Conservation (phyloP, 2,113 vertebrate genomes). For the Poecilia latipinna region DNA sequence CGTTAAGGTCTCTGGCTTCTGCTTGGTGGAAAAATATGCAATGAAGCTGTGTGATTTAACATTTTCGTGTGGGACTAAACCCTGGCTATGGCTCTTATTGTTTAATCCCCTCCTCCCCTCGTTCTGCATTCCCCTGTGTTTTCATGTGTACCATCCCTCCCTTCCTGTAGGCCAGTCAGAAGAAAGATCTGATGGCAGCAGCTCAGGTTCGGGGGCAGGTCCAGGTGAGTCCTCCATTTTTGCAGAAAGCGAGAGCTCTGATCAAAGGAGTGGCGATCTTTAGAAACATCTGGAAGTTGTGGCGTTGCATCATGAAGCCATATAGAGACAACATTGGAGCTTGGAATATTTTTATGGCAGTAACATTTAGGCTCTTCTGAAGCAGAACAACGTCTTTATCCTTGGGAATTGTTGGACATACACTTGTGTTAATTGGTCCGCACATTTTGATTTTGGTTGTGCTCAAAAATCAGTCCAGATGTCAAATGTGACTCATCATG, state of each 20-base stretch:
- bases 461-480: not conserved
- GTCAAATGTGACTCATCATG: not conserved
- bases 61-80: slow-evolving; percentile 61
- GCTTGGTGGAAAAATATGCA: slow-evolving; percentile 4
- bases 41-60: slow-evolving; percentile 36
- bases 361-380: not conserved
- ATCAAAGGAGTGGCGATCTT: slow-evolving; percentile 23
- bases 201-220: slow-evolving; percentile 79
- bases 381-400: not conserved
- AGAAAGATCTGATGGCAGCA: slow-evolving; percentile 81
- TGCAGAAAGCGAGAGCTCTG: slow-evolving; percentile 41
- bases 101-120: slow-evolving; percentile 47
- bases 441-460: not conserved
- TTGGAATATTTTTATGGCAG: not conserved
- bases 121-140: slow-evolving; percentile 62
- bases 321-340: not conserved
- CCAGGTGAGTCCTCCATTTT: slow-evolving; percentile 81
- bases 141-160: slow-evolving; percentile 78
- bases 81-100: slow-evolving; percentile 62
- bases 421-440: not conserved
- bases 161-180: slow-evolving; percentile 84
- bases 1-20: slow-evolving; percentile 60
- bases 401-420: not conserved
- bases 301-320: not conserved
- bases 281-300: not conserved